A percentile compares a stretch with the other conserved stretches of the same genome.
These are phyloP conservation scores for Pogonocherus hispidulus DNA, from an alignment of 2,888 invertebrate species.

Conservation along the genomic window DNA sequence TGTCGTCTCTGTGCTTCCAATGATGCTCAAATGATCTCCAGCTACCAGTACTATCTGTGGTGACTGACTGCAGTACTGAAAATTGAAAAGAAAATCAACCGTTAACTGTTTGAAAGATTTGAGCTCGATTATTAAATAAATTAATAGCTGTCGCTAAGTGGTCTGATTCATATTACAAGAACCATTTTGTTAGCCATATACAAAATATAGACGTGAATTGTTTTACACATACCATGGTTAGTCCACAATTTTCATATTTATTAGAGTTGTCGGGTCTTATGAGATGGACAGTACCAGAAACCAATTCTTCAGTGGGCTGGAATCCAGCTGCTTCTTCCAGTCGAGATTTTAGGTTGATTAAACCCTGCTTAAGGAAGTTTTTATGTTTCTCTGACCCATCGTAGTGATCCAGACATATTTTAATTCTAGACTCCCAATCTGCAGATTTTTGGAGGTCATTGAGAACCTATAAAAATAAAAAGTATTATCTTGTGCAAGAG, in stretches of 20 bases:
- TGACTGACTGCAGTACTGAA: constrained; percentile 73
- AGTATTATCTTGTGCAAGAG: not conserved
- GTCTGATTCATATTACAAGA: too few relatives aligned
- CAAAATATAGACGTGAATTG: too few relatives aligned
- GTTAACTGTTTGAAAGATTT: too few relatives aligned
- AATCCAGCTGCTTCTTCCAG: constrained; percentile 55
- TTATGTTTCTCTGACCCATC: constrained; percentile 52
- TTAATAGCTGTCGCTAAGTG: too few relatives aligned
- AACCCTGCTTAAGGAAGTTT: constrained; percentile 50
- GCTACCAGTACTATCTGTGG: constrained; percentile 73
- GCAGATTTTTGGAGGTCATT: constrained; percentile 54
- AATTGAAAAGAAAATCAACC: constrained; percentile 49
- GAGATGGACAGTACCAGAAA: constrained; percentile 60
- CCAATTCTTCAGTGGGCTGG: constrained; percentile 53
- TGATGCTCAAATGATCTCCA: constrained; percentile 81
- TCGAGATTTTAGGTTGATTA: constrained; percentile 57
- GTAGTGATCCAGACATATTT: constrained; percentile 53
- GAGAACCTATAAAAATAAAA: constrained; percentile 53
- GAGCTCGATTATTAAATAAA: too few relatives aligned
- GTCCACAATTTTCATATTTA: constrained; percentile 63
- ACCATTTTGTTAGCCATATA: too few relatives aligned
- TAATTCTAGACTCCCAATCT: constrained; percentile 58
- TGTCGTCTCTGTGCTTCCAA: constrained; percentile 76
- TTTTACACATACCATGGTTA: constrained; percentile 63
- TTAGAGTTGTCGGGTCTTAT: constrained; percentile 63